Percentiles rank a stretch among this genome's conserved stretches.
Evolutionary conservation across 2,797 vertebrate genomes (phyloP).

Genomic region (Hippocampus kuda): DNA sequence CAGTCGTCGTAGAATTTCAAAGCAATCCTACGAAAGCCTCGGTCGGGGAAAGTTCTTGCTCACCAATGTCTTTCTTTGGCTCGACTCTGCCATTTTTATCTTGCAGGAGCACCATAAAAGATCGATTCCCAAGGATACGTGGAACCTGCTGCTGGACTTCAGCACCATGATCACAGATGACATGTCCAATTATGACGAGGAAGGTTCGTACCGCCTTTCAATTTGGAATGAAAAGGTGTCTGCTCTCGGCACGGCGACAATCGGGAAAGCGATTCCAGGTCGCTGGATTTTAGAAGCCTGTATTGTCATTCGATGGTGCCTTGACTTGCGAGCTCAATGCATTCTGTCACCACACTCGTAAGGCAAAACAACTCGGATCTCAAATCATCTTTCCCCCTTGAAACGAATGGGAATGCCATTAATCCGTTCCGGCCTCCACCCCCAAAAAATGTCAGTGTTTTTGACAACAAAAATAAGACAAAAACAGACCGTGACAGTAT

Average conservation of each 20-base stretch:
- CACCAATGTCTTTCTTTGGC: neutral
- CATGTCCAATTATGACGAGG: constrained; percentile 98
- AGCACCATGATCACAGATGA: constrained; percentile 98
- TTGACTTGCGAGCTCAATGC: too few species aligned
- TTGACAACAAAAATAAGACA: too few species aligned
- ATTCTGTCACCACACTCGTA: too few species aligned
- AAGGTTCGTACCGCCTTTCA: constrained; percentile 70
- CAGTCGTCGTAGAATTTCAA: neutral
- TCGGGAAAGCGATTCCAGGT: neutral
- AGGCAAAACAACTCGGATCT: too few species aligned
- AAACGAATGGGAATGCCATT: too few species aligned
- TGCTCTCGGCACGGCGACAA: neutral
- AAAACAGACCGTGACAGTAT: too few species aligned
- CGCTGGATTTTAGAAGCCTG: neutral
- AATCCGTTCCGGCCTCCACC: too few species aligned
- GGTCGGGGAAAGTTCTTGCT: neutral
- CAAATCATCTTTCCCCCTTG: too few species aligned
- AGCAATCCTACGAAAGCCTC: neutral
- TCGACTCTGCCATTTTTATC: constrained; percentile 14
- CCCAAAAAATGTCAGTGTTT: too few species aligned
- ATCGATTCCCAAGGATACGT: constrained; percentile 97
- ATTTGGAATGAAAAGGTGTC: too few species aligned
- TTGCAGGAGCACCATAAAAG: constrained; percentile 93
- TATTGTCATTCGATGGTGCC: neutral
- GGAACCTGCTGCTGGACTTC: constrained; percentile 99